Evolutionary conservation across 2,797 vertebrate genomes (phyloP).

Genomic region (Semaprochilodus insignis): DNA sequence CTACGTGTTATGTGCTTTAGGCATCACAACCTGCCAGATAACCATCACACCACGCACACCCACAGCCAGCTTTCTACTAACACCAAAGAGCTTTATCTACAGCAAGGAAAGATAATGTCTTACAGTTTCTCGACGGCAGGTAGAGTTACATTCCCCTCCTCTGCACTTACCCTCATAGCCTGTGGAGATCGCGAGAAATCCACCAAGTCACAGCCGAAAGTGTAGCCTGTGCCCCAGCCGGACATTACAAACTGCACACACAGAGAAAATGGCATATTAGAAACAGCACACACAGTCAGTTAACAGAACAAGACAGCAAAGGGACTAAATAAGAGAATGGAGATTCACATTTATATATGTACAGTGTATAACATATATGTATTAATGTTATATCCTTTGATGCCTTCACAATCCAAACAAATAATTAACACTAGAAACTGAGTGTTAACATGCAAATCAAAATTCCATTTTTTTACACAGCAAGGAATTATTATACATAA

Average conservation of each 20-base stretch:
- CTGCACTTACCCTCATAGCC: conserved; percentile 86
- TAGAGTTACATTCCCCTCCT: conserved; percentile 29
- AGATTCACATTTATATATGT: too few relatives aligned
- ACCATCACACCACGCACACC: background rate
- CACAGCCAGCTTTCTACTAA: background rate
- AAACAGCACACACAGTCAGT: background rate
- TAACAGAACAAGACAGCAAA: background rate
- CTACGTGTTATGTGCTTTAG: background rate
- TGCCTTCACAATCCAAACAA: too few relatives aligned
- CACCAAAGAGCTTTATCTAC: background rate
- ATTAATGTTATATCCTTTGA: too few relatives aligned
- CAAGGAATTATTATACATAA: too few relatives aligned
- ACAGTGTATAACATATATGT: too few relatives aligned
- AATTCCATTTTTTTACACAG: too few relatives aligned
- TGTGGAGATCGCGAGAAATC: conserved; percentile 90
- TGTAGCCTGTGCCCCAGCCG: conserved; percentile 96
- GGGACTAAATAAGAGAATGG: too few relatives aligned
- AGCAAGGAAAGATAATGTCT: background rate
- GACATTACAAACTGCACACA: conserved; percentile 92
- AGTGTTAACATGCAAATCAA: too few relatives aligned
- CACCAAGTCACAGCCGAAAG: conserved; percentile 89
- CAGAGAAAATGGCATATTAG: conserved; percentile 3
- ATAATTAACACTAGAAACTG: too few relatives aligned
- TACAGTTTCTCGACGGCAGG: background rate
- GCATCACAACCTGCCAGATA: background rate